Evolutionary conservation across 2,797 vertebrate genomes (phyloP).

Genomic region (Lepilemur ruficaudatus): DNA sequence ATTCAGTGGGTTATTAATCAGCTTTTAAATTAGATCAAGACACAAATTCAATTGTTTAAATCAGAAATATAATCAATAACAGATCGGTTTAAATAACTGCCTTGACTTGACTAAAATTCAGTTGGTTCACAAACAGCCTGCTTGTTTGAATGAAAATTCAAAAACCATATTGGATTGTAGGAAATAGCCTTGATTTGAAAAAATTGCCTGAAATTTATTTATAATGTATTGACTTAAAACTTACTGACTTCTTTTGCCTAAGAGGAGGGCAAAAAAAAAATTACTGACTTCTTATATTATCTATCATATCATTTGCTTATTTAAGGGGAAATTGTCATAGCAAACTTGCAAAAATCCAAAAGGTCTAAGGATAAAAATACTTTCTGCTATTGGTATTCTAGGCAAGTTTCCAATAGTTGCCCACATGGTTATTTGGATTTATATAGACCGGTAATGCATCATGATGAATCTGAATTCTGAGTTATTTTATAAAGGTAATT

Average conservation of each 20-base stretch:
- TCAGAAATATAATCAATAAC: neutral
- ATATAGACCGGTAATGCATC: neutral
- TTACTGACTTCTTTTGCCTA: too few relatives aligned
- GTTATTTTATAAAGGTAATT: neutral
- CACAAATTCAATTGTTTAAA: neutral
- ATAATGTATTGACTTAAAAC: neutral
- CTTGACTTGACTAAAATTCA: neutral
- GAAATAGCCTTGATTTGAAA: neutral
- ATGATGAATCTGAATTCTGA: neutral
- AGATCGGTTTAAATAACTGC: neutral
- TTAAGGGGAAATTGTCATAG: neutral
- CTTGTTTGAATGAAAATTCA: neutral
- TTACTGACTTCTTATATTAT: neutral
- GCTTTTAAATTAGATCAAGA: neutral
- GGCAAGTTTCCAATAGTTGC: neutral
- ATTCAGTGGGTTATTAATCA: neutral
- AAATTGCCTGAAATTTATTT: neutral
- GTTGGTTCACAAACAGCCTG: neutral
- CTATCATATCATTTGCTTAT: neutral
- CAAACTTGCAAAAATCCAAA: neutral
- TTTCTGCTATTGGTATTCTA: neutral
- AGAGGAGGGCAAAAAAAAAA: too few relatives aligned
- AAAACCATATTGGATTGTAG: neutral
- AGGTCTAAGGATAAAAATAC: neutral
- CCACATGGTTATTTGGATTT: neutral